Percentiles rank a stretch among this genome's conserved stretches.
These are phyloP conservation scores for Halictus quadricinctus DNA, from an alignment of 2,888 invertebrate species.

Conservation along the genomic window DNA sequence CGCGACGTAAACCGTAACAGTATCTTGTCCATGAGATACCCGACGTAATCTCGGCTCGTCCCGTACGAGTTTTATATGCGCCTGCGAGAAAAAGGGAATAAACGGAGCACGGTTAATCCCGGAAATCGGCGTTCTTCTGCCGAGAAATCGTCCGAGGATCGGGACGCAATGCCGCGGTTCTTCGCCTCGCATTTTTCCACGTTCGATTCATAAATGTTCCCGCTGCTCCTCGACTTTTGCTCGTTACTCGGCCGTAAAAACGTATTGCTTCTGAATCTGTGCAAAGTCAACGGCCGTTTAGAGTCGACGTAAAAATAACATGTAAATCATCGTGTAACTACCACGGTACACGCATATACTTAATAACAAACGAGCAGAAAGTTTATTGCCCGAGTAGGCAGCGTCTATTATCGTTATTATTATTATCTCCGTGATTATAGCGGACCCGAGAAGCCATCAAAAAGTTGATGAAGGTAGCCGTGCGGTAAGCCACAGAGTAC, in stretches of 20 bases:
- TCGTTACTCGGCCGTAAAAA: neutral
- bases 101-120: neutral
- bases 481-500: conserved; percentile 63
- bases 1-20: conserved; percentile 21
- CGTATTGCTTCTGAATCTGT: neutral
- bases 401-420: conserved; percentile 25
- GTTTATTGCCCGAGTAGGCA: conserved; percentile 25
- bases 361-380: conserved; percentile 37
- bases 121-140: neutral
- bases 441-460: conserved; percentile 41
- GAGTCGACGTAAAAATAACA: neutral
- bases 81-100: neutral
- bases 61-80: neutral
- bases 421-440: conserved; percentile 42
- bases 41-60: neutral
- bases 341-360: neutral
- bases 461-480: conserved; percentile 53
- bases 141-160: neutral
- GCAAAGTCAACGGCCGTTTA: conserved; percentile 16
- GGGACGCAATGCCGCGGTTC: neutral
- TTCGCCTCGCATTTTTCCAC: neutral
- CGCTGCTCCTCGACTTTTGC: neutral
- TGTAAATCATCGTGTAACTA: neutral
- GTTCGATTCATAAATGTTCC: neutral
- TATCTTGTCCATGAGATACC: neutral